Evolutionary conservation across 1,140 invertebrate species (phyloP), one percentile per base, ranked within the genome.

Genomic region (Campodea augens): DNA sequence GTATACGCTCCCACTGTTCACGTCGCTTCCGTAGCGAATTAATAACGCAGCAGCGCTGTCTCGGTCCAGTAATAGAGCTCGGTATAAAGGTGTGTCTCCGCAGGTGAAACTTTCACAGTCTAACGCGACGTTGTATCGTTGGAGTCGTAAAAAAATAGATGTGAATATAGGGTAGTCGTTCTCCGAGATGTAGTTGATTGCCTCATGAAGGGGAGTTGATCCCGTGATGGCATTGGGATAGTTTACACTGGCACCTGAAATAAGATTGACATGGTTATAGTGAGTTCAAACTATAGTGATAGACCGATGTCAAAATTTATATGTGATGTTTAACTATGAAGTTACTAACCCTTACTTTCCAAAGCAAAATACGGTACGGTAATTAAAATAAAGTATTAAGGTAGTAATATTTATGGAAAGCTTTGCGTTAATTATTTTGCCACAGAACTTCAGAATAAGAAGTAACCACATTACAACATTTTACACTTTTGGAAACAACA

Each of bases 241-340:
- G 54, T 73, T 72, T 1, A 67, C 62, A 53, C 66, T 64, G 32
- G 68, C 71, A 52, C 70, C 71, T 74, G 54, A 46, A 62, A 63
- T 41, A 52, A 44, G 37, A 48, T 41, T 41, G 41, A 41, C 7
- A 43, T 15, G 27, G 27, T 32, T 10, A 10, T 32, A 32, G 27
- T 32, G 27, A 15, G n/a, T n/a, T n/a, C n/a, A n/a, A n/a, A n/a
- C n/a, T n/a, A n/a, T n/a, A n/a, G n/a, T n/a, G n/a, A n/a, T n/a
- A n/a, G n/a, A n/a, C n/a, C n/a, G n/a, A n/a, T n/a, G n/a, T n/a
- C n/a, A n/a, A n/a, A n/a, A n/a, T n/a, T n/a, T n/a, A n/a, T n/a
- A n/a, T n/a, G n/a, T n/a, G n/a, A n/a, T n/a, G n/a, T n/a, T n/a
- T n/a, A n/a, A n/a, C n/a, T n/a, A n/a, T n/a, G n/a, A n/a, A n/a